These are phyloP conservation scores for Cylloceria caligata DNA, from an alignment of 2,888 invertebrate species.

Conservation along the genomic window DNA sequence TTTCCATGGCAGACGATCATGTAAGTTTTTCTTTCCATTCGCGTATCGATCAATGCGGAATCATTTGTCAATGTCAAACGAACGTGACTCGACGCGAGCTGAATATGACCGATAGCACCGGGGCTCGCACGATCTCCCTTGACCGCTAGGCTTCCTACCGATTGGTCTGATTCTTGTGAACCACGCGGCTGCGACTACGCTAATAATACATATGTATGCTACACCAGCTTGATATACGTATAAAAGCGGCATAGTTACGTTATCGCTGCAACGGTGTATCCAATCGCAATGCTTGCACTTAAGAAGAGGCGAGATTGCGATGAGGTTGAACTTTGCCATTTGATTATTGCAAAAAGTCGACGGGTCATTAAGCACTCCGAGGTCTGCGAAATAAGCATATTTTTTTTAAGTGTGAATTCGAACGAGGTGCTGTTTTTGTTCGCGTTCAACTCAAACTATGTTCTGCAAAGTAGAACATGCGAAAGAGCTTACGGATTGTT, in stretches of 20 bases:
- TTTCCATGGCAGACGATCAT: constrained; percentile 30
- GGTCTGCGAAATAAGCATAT: neutral
- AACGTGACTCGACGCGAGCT: constrained; percentile 69
- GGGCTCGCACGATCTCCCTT: constrained; percentile 40
- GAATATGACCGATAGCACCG: constrained; percentile 55
- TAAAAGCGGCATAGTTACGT: constrained; percentile 15
- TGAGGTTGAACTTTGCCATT: constrained; percentile 33
- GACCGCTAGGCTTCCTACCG: constrained; percentile 45
- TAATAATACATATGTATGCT: constrained; percentile 45
- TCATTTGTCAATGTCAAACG: constrained; percentile 71
- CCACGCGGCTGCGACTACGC: constrained; percentile 10
- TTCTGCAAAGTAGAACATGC: constrained; percentile 27
- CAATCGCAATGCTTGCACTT: constrained; percentile 18
- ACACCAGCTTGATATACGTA: constrained; percentile 2
- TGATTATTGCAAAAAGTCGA: constrained; percentile 63
- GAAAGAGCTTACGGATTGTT: constrained; percentile 59
- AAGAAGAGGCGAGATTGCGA: neutral
- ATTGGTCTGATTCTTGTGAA: constrained; percentile 60
- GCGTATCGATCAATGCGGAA: constrained; percentile 68
- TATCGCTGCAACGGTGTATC: neutral
- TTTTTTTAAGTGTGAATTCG: constrained; percentile 7
- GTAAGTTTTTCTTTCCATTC: constrained; percentile 54
- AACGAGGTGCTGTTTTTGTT: constrained; percentile 19
- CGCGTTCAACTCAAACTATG: constrained; percentile 12
- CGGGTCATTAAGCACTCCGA: constrained; percentile 59